Percentiles rank a stretch among this genome's conserved stretches.
These are phyloP conservation scores for Criorhina ranunculi DNA, from an alignment of 2,888 invertebrate genomes.

Conservation along the genomic window DNA sequence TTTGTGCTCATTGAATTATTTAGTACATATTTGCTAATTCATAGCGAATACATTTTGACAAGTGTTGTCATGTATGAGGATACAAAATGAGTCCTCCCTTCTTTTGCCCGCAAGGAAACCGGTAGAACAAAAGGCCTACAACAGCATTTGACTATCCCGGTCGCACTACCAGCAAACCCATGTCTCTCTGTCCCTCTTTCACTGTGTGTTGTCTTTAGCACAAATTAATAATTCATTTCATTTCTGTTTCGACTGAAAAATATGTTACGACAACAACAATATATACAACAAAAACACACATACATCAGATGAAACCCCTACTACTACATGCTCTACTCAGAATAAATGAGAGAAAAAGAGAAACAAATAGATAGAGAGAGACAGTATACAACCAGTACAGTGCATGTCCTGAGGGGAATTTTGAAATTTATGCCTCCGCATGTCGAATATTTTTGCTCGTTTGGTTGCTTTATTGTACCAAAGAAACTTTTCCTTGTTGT, in stretches of 20 bases:
- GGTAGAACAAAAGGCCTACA: constrained; percentile 38
- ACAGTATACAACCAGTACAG: constrained; percentile 19
- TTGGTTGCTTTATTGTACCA: constrained; percentile 65
- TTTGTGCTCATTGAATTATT: constrained; percentile 73
- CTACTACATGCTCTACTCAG: constrained; percentile 20
- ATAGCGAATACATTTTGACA: constrained; percentile 75
- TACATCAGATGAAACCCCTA: constrained; percentile 19
- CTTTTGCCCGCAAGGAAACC: constrained; percentile 20
- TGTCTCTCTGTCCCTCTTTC: constrained; percentile 22
- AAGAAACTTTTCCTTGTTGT: constrained; percentile 60
- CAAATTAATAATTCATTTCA: constrained; percentile 76
- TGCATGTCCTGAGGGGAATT: constrained; percentile 68
- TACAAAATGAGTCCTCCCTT: constrained; percentile 33
- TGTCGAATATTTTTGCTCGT: constrained; percentile 74
- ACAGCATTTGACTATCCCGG: constrained; percentile 4
- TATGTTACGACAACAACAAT: constrained; percentile 66
- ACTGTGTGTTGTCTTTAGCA: constrained; percentile 63
- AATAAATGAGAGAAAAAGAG: constrained; percentile 11
- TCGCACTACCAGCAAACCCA: constrained; percentile 15
- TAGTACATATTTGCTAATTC: constrained; percentile 71
- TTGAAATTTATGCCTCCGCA: constrained; percentile 75
- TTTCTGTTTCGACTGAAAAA: constrained; percentile 70
- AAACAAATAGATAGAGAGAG: too few relatives aligned
- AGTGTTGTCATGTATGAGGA: constrained; percentile 73
- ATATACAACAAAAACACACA: constrained; percentile 9